Evolutionary conservation across 1,140 invertebrate species (phyloP), one percentile per base, ranked within the genome.

Genomic region (Melitaea cinxia): DNA sequence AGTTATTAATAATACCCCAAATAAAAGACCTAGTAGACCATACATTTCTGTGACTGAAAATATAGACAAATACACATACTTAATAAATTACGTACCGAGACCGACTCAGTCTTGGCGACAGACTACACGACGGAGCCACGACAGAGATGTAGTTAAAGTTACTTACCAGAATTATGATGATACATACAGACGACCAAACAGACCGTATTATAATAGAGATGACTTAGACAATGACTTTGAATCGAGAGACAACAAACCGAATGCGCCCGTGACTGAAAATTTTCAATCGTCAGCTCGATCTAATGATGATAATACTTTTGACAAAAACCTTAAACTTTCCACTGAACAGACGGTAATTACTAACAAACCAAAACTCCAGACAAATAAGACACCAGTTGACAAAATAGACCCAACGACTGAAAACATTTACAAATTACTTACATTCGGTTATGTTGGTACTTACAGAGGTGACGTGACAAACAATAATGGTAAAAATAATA

Each of bases 1-100:
- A 33, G 68, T 89, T 21, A 72, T 89, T 7, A 89, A 88, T 55
- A 89, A 91, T 37, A 75, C 80, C 57, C 77, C 78, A 37, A 78
- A 89, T 15, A 86, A 84, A 65, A 77, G 87, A 81, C 85, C 85
- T 2, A 83, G 83, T 65, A 77, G 85, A 80, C 88, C 88, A 4
- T 83, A 89, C 42, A 76, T 91, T 62, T 77, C 86, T 47, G 88
- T 91, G 30, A 91, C 88, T 62, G 88, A 89, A 69, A 91, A 91
- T 45, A 68, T 85, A 54, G 78, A 91, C 78, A 91, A 89, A 78
- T 89, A 85, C 52, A 91, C 88, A 35, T 91, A 91, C 42, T 70
- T 91, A 2, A 91, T 91, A 21, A 91, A 91, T 59, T 91, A 91
- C 30, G 88, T 91, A 12, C 88, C 88, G 0, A 73, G 83, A 83